Evolutionary conservation across 2,888 invertebrate species (phyloP), one percentile per base, ranked within the genome.

Genomic region (Melanostoma mellinum): DNA sequence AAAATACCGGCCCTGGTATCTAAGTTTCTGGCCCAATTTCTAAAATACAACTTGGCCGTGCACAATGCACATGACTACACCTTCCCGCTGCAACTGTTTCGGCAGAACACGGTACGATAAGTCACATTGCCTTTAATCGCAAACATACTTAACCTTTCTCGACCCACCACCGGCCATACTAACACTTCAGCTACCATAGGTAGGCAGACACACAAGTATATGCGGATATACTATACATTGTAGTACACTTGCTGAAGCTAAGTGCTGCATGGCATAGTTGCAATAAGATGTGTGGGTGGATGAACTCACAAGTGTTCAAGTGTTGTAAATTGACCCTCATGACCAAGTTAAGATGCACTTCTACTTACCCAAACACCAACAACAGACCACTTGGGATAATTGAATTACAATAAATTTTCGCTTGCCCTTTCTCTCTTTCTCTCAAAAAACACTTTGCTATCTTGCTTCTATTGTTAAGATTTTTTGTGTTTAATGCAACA

Each of bases 321-420:
- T 82, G 73, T 42, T 65, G 52, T 78, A 61, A 82, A 77, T 68
- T 78, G 69, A 78, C 69, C 73, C 63, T 82, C 63, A 78, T 69
- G 58, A 35, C 32, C 73, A 46, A 63, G 61, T 73, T 69, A 74
- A 78, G 78, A 73, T 78, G 82, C 82, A 74, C 78, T 74, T 82
- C 73, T 73, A 82, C 73, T 82, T 65, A 73, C 44, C 63, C 42
- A n/a, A 73, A 69, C 82, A 78, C 73, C 42, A 69, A 53, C 48
- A 73, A 53, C 60, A 75, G 61, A 52, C 61, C 69, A 56, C 67
- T 68, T 71, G 78, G 61, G 72, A 78, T 82, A 82, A 82, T 78
- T 78, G 68, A 82, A 82, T 78, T 56, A 73, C 72, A 58, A 77
- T 73, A 73, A 82, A 73, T 68, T 20, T 53, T 69, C 73, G 63